phyloP scores from a whole-genome alignment of 2,113 vertebrate species.

The Australoheros scitulus region DNA sequence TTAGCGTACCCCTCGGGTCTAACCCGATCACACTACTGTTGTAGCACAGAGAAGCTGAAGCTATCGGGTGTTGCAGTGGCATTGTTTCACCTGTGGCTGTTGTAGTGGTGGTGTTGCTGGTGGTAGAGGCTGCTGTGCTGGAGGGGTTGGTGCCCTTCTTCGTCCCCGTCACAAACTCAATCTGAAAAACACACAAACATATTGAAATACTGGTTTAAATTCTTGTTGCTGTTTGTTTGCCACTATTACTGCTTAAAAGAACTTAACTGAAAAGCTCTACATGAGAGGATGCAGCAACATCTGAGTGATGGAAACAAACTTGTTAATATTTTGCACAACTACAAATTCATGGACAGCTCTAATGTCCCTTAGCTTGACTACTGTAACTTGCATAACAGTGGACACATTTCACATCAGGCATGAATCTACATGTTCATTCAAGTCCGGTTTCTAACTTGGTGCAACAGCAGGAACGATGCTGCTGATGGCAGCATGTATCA shows the following conservation, averaged over 20 bases:
- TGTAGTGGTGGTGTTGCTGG: constrained; percentile 84
- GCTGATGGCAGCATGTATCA: constrained; percentile 15
- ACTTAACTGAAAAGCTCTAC: neutral
- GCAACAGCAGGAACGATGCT: constrained; percentile 8
- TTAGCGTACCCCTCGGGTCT: neutral
- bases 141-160: constrained; percentile 91
- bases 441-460: constrained; percentile 12
- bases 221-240: neutral
- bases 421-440: constrained; percentile 41
- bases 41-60: neutral
- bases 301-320: neutral
- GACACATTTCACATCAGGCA: neutral
- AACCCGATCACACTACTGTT: neutral
- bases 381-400: neutral
- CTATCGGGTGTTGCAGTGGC: neutral
- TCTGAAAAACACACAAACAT: constrained; percentile 74
- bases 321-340: neutral
- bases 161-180: constrained; percentile 97
- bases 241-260: neutral
- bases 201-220: neutral
- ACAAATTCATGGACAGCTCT: neutral
- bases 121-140: constrained; percentile 84
- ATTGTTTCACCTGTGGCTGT: constrained; percentile 86
- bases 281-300: neutral
- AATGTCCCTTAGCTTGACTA: neutral